These are phyloP conservation scores for Brachyhypopomus gauderio DNA, from an alignment of 2,113 vertebrate genomes.

Conservation along the genomic window DNA sequence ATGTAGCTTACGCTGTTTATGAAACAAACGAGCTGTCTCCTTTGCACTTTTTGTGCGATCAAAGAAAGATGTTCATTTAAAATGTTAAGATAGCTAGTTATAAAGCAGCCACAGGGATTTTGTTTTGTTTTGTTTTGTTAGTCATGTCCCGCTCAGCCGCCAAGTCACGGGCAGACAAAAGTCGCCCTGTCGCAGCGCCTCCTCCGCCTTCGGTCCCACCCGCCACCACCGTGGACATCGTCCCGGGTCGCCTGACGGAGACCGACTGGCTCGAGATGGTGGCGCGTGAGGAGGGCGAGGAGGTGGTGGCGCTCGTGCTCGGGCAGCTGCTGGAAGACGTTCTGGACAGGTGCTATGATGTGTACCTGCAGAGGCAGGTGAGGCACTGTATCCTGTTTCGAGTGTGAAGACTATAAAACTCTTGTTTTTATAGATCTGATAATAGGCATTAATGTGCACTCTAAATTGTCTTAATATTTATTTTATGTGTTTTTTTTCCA, in stretches of 20 bases:
- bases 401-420: no score
- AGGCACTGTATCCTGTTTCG: neutral
- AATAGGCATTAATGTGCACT: no score
- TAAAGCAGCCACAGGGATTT: no score
- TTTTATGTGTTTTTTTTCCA: no score
- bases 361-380: constrained; percentile 68
- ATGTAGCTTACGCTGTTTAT: no score
- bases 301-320: constrained; percentile 63
- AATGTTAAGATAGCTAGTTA: no score
- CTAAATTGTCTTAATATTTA: no score
- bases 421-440: no score
- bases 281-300: constrained; percentile 64
- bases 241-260: constrained; percentile 65
- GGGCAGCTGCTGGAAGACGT: constrained; percentile 61
- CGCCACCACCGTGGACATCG: constrained; percentile 54
- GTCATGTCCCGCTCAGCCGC: constrained; percentile 57
- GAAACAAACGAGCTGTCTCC: no score
- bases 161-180: constrained; percentile 67
- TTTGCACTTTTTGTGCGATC: no score
- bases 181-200: constrained; percentile 25
- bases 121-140: neutral
- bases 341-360: constrained; percentile 54
- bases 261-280: constrained; percentile 66
- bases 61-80: no score
- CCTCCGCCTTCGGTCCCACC: neutral